Base-by-base conservation (phyloP, 2,113 vertebrate species). In the Pholis gunnellus region DNA sequence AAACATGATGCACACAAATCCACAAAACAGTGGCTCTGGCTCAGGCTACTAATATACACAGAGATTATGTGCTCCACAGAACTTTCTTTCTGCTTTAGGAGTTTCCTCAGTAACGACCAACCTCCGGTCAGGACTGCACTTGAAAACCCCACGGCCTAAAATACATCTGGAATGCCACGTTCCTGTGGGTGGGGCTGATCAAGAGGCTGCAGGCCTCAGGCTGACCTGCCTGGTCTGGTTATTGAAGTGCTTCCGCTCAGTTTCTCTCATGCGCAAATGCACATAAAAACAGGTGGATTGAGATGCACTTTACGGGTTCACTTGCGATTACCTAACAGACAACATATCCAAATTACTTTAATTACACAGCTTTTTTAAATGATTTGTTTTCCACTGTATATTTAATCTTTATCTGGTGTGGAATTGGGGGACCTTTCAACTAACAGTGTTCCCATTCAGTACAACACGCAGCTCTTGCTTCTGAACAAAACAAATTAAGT, bases 151-250 rank as follows among this genome's bases (percentile, higher is more conserved):
- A 71, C 63, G 27, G 78, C 76, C 75, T 80, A 82, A 92, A 91
- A 91, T 90, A 88, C 60, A 87, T 80, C 52, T 74, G 81, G 80
- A 87, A 69, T 73, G 84, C 85, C 81, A 86, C 65, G 64, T 85
- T 83, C 46, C 60, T 71, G 25, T 85, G 87, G 86, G 91, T 87
- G 91, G 74, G 65, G 91, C 60, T n/a, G 20, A 15, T 63, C 1
- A 18, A 75, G 38, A 82, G 60, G 65, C 25, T 8, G n/a, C 46
- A 57, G 44, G 68, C 31, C 17, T 25, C 54, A 57, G 44, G 25
- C 59, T 87, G 82, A 88, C 83, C 75, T 67, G 36, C 57, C 3
- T 25, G 1, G 50, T 66, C 18, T 60, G 18, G 13, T 50, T 57
- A 71, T 7, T 68, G 10, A 76, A 73, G 78, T 9, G 20, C 34